Conservation (phyloP, 2,888 invertebrate species). For the Drosophila robusta region DNA sequence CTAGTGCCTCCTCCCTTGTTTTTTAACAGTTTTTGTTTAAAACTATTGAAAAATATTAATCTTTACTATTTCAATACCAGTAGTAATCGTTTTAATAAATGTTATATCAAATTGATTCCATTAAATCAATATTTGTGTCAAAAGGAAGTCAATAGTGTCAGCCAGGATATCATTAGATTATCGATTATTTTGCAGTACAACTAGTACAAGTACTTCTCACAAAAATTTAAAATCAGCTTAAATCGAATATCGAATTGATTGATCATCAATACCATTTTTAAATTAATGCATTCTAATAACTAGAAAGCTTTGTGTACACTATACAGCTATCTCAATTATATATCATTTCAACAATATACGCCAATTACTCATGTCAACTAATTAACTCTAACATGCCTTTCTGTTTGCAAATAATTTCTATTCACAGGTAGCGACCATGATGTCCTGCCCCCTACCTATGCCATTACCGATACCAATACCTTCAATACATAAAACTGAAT, state of each 20-base stretch:
- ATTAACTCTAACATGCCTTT: constrained; percentile 59
- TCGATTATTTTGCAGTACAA: no score
- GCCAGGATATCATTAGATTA: no score
- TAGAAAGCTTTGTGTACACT: not conserved
- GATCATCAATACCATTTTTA: not conserved
- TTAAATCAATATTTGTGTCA: no score
- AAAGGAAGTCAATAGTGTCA: no score
- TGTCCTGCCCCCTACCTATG: constrained; percentile 86
- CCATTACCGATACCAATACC: constrained; percentile 85
- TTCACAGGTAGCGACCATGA: constrained; percentile 85
- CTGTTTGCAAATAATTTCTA: constrained; percentile 51
- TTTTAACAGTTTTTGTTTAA: no score
- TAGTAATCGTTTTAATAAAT: no score
- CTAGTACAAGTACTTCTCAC: not conserved
- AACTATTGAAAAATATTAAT: no score
- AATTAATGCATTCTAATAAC: not conserved
- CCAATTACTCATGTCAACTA: constrained; percentile 12
- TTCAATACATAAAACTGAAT: constrained; percentile 85
- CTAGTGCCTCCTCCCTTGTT: no score
- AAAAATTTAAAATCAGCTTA: not conserved
- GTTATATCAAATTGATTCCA: no score
- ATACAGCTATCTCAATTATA: not conserved
- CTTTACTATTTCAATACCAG: no score
- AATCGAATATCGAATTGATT: not conserved
- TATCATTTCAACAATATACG: not conserved